These are phyloP conservation scores for Rhynchonycteris naso DNA, from an alignment of 2,797 vertebrate species.

Conservation along the genomic window DNA sequence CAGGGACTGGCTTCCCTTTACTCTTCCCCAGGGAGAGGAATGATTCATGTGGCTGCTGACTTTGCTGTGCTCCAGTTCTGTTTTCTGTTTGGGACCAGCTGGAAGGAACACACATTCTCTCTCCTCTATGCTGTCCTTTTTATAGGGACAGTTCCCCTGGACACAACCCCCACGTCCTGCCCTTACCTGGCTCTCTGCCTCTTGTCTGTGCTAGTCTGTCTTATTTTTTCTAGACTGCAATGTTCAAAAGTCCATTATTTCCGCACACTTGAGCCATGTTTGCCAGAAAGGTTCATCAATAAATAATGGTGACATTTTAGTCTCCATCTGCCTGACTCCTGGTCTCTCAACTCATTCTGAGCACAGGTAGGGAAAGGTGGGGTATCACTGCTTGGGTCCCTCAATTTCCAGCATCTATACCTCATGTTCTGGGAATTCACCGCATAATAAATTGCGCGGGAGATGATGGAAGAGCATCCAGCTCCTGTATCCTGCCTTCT, in stretches of 20 bases:
- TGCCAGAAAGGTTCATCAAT: neutral
- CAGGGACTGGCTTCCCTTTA: neutral
- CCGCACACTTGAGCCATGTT: neutral
- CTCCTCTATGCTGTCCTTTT: neutral
- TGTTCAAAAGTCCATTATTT: neutral
- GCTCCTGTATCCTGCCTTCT: neutral
- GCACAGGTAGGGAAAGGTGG: neutral
- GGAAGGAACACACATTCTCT: neutral
- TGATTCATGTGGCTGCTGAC: neutral
- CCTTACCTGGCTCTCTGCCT: neutral
- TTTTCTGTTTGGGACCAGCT: neutral
- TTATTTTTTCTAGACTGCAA: neutral
- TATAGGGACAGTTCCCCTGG: neutral
- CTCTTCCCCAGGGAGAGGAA: neutral
- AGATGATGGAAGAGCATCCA: neutral
- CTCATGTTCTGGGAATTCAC: neutral
- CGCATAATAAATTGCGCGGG: neutral
- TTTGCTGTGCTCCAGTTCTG: neutral
- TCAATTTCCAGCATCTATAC: neutral
- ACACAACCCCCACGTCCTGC: no score
- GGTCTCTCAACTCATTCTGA: constrained; percentile 9
- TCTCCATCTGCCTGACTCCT: neutral
- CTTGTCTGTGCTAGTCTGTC: neutral
- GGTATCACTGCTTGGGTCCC: neutral
- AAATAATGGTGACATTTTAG: neutral